These are phyloP conservation scores for Empidonax alnorum DNA, from an alignment of 2,113 vertebrate genomes.

Conservation along the genomic window DNA sequence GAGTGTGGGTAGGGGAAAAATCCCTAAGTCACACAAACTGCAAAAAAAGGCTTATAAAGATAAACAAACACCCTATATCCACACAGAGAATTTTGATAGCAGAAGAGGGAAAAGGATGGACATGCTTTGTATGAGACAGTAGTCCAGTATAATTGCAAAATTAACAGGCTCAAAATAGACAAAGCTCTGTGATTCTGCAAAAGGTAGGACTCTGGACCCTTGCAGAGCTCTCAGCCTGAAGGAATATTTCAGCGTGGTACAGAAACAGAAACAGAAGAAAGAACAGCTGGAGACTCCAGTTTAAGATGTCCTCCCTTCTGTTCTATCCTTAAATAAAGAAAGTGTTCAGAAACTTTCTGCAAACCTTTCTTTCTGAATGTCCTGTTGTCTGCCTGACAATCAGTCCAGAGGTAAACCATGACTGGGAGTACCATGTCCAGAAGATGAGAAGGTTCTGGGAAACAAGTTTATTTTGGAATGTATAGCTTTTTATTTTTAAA, in stretches of 20 bases:
- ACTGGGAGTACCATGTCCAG: background rate
- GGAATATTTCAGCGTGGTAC: background rate
- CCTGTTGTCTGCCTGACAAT: accelerated
- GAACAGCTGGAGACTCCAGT: background rate
- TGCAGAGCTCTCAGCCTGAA: background rate
- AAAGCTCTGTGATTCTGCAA: background rate
- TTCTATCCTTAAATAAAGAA: background rate
- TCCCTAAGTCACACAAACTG: background rate
- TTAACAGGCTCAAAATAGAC: background rate
- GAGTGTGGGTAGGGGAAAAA: background rate
- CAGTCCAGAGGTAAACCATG: background rate
- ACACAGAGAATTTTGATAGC: background rate
- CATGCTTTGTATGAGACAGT: background rate
- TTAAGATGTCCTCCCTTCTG: background rate
- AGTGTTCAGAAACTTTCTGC: background rate
- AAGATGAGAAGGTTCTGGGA: background rate
- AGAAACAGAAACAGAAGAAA: background rate
- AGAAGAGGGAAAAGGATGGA: background rate
- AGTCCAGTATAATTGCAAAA: background rate
- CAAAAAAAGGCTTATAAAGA: background rate
- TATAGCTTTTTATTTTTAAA: background rate
- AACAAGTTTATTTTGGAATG: background rate
- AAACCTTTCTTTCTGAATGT: accelerated
- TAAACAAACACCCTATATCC: background rate
- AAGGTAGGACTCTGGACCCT: background rate